Evolutionary conservation across 2,888 invertebrate species (phyloP), one percentile per base, ranked within the genome.

Genomic region (Steinernema carpocapsae): DNA sequence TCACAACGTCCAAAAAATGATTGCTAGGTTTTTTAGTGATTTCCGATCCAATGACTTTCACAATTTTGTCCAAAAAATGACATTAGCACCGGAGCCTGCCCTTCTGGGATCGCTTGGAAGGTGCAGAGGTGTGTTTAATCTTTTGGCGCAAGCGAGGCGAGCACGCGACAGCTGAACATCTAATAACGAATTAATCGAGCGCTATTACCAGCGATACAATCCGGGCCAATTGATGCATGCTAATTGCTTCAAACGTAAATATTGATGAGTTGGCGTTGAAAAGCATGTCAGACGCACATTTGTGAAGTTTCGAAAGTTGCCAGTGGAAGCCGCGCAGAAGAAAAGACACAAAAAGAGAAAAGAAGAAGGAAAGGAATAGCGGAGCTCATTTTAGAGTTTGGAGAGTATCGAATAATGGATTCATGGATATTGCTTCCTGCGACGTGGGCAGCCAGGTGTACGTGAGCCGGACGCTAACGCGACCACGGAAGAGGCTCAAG

Each of bases 151-250:
- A 4, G 17, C 29, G 32, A 32, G 29, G 17, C 22, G 24, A 19
- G 32, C 26, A 37, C 64, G 37, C 64, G 32, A 19, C 64, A 64
- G 64, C 64, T 64, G 64, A 64, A 32, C 29, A 64, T 37, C 24
- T 37, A 64, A 64, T 64, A 29, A 64, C 29, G 22, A 64, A 64
- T 64, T 64, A 64, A 64, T 64, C 64, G 64, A 64, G 26, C 64
- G 32, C 64, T 64, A 64, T 37, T 64, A 37, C 32, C 17, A 26
- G 29, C 37, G 64, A 64, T 64, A 26, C 26, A 26, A 64, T 32
- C 17, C 26, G 26, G 32, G 29, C 32, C 29, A 32, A 17, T 26
- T 29, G 64, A 64, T 26, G 64, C 17, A 17, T 26, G 29, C 22
- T 32, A 64, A 64, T 64, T 64, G 32, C 64, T 4, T 29, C 64